Percentiles rank a stretch among this genome's conserved stretches.
phyloP scores from a whole-genome alignment of 2,797 vertebrate species.

The Coregonus suidteri region DNA sequence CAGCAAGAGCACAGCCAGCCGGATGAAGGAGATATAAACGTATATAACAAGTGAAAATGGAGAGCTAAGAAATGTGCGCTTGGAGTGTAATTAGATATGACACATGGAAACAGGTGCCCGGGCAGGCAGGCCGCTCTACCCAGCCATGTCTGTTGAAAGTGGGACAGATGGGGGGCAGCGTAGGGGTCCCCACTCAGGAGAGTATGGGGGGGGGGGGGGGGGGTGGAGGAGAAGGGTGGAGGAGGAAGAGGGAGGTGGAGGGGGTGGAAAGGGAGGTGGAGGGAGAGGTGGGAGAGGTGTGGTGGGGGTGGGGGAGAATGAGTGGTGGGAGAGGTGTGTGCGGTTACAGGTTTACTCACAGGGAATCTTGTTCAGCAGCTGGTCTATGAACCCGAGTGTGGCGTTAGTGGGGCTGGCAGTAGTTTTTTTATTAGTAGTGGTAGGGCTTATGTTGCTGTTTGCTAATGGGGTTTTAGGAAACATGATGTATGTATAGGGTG shows the following conservation, averaged over 20 bases:
- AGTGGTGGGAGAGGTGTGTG: background rate
- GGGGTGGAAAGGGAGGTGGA: background rate
- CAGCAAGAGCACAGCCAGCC: background rate
- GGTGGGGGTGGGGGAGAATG: no score
- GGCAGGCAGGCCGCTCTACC: background rate
- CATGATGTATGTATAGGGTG: constrained; percentile 27
- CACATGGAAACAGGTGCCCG: constrained; percentile 45
- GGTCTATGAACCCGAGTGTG: constrained; percentile 40
- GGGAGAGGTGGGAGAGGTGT: no score
- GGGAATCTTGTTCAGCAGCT: constrained; percentile 74
- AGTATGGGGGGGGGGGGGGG: background rate
- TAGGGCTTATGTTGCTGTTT: constrained; percentile 18
- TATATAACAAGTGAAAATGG: constrained; percentile 33
- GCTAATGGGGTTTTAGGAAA: background rate
- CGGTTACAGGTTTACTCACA: constrained; percentile 75
- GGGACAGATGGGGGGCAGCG: background rate
- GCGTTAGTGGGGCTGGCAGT: background rate
- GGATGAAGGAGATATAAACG: background rate
- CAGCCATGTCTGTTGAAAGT: constrained; percentile 6
- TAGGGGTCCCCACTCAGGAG: background rate
- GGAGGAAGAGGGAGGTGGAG: background rate
- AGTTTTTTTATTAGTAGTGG: constrained; percentile 21
- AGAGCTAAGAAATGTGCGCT: constrained; percentile 58
- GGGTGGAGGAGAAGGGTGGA: background rate
- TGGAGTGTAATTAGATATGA: constrained; percentile 53